phyloP scores from a whole-genome alignment of 2,797 vertebrate species.

The Ceryle rudis region DNA sequence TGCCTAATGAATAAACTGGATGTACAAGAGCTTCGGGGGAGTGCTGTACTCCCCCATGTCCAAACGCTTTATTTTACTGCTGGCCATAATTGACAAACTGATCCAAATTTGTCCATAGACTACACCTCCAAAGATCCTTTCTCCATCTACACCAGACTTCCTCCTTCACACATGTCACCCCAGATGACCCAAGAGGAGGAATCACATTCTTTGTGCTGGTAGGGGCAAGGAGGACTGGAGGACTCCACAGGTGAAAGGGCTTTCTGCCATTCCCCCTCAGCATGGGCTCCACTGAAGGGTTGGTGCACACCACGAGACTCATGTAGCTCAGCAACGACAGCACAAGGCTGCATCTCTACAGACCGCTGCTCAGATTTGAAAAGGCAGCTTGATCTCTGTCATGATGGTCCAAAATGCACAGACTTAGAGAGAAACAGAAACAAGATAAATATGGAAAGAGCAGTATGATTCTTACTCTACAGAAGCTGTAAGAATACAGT shows the following conservation, averaged over 20 bases:
- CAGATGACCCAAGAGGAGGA: not conserved
- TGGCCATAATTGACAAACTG: not conserved
- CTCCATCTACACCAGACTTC: not conserved
- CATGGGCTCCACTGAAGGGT: not conserved
- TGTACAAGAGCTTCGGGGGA: not conserved
- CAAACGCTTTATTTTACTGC: not conserved
- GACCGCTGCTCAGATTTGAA: not conserved
- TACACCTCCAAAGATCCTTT: not conserved
- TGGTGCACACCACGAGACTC: not conserved
- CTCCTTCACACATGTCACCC: not conserved
- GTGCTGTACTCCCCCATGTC: not conserved
- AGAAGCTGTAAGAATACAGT: not conserved
- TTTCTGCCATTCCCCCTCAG: not conserved
- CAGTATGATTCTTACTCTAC: not conserved
- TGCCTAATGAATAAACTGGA: not conserved
- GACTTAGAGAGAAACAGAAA: not conserved
- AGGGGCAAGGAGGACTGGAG: not conserved
- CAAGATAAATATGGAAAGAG: not conserved
- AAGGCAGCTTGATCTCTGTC: not conserved
- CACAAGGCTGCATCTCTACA: not conserved
- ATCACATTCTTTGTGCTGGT: not conserved
- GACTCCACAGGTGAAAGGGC: not conserved
- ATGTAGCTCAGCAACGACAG: fast-evolving
- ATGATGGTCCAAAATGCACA: not conserved
- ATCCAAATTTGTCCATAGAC: not conserved